A percentile compares a stretch with the other conserved stretches of the same genome.
Evolutionary conservation across 2,113 vertebrate species (phyloP).

Genomic region (Asarcornis scutulata): DNA sequence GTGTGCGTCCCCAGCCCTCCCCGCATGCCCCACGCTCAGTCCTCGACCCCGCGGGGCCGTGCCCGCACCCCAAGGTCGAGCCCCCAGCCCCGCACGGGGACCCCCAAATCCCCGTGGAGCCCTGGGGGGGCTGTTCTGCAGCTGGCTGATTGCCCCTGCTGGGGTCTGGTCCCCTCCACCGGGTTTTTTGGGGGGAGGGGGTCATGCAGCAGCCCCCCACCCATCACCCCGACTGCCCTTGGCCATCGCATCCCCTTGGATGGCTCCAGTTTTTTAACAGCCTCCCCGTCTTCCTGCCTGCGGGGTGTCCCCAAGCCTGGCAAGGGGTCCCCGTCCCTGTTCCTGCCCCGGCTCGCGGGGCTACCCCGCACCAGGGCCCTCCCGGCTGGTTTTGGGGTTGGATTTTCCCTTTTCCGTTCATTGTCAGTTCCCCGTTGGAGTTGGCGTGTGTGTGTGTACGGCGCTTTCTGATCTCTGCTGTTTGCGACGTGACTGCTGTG

Average conservation of each 20-base stretch:
- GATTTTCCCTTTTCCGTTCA: not conserved
- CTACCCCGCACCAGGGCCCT: not conserved
- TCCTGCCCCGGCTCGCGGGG: not conserved
- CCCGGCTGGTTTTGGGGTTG: not conserved
- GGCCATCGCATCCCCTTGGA: not conserved
- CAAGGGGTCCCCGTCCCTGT: not conserved
- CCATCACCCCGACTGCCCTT: not conserved
- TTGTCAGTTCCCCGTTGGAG: slow-evolving; percentile 2
- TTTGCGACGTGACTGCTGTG: slow-evolving; percentile 56
- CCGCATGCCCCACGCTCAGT: slow-evolving; percentile 22
- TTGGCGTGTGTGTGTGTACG: slow-evolving; percentile 12
- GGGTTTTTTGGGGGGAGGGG: not conserved
- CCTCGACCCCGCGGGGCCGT: not conserved
- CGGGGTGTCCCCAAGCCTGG: not conserved
- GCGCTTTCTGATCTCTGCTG: slow-evolving; percentile 35
- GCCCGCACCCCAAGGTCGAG: not conserved
- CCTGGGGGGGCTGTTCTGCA: not conserved
- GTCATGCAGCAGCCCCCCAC: not conserved
- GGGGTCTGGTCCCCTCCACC: not conserved
- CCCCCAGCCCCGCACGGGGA: not conserved
- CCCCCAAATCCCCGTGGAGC: not conserved
- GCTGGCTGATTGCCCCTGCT: not conserved
- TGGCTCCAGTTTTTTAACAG: not conserved
- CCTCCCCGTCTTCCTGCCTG: not conserved
- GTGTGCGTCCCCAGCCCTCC: slow-evolving; percentile 23